Evolutionary conservation across 2,797 vertebrate species (phyloP), one percentile per base, ranked within the genome.

Genomic region (Melanotaenia parkinsoni): DNA sequence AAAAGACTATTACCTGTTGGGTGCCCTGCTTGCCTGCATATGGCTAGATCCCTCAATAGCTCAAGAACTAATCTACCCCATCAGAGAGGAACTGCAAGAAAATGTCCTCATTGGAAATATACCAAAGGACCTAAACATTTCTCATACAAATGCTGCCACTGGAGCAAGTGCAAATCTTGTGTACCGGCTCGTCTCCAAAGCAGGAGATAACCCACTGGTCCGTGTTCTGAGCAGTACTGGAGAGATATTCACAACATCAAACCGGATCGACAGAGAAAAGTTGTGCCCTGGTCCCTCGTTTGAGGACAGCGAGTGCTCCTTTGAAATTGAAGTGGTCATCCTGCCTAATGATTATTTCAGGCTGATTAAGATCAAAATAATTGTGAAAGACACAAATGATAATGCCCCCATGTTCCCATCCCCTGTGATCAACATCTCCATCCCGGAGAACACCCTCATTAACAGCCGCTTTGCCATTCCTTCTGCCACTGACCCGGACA

Each of bases 71-170:
- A 98, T 98, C 93, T 99, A 99, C 91, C 98, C 98, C 78, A 99
- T 99, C 91, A 95, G 97, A 91, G 98, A 99, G 93, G 98, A 99
- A 89, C 90, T 99, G 94, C 98, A 98, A 88, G 98, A 99, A 93
- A 99, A 99, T 72, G 95, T 98, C 87, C 98, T 98, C 85, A 98
- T 99, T 94, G 98, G 98, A 94, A 99, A 98, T 94, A 99, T 99
- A 98, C 98, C 98, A 96, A 98, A 98, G 95, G 98, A 99, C 94
- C 93, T 99, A 89, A 99, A 99, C 93, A 98, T 99, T 94, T 99
- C 98, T 87, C 98, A 98, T 87, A 97, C 96, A 82, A 98, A 96
- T 90, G 95, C 96, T 93, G 97, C 96, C 94, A 97, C 96, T 0
- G 97, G 97, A 85, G 94, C 95, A 80, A 97, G 95, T 75, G 94